These are phyloP conservation scores for Lophura swinhoii DNA, from an alignment of 2,797 vertebrate species.

Conservation along the genomic window DNA sequence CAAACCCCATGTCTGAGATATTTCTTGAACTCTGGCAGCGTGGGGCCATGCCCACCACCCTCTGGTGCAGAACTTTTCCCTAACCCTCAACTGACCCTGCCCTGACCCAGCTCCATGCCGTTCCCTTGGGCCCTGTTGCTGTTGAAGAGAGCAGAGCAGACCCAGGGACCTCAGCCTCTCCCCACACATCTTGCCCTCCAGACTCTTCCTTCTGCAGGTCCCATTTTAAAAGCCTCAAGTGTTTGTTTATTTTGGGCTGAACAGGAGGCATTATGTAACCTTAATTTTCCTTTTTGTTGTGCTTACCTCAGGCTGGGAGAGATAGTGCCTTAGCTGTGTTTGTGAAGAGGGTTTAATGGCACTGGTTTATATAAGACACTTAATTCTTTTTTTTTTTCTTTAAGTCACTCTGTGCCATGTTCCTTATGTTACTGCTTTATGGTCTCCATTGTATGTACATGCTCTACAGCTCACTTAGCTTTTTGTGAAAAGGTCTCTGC, in stretches of 20 bases:
- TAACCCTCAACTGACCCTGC: too few relatives aligned
- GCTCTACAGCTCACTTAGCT: neutral
- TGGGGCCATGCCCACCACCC: too few relatives aligned
- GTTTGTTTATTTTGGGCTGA: neutral
- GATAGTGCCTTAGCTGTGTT: neutral
- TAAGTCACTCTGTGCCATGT: neutral
- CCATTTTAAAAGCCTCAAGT: too few relatives aligned
- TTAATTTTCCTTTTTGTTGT: neutral
- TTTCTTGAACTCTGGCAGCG: too few relatives aligned
- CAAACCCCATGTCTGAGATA: too few relatives aligned
- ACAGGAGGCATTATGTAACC: neutral
- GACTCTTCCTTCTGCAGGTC: too few relatives aligned
- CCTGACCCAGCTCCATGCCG: too few relatives aligned
- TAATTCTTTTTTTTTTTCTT: neutral
- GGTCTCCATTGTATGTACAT: neutral
- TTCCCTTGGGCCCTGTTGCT: too few relatives aligned
- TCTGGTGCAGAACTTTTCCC: too few relatives aligned
- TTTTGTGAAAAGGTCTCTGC: neutral
- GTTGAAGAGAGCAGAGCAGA: too few relatives aligned
- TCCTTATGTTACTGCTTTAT: neutral
- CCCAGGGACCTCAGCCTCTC: too few relatives aligned
- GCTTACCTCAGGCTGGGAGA: neutral
- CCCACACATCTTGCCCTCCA: too few relatives aligned
- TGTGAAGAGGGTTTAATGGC: neutral
- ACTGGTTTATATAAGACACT: conserved; percentile 40